Evolutionary conservation across 2,888 invertebrate genomes (phyloP).

Genomic region (Stenichneumon culpator): DNA sequence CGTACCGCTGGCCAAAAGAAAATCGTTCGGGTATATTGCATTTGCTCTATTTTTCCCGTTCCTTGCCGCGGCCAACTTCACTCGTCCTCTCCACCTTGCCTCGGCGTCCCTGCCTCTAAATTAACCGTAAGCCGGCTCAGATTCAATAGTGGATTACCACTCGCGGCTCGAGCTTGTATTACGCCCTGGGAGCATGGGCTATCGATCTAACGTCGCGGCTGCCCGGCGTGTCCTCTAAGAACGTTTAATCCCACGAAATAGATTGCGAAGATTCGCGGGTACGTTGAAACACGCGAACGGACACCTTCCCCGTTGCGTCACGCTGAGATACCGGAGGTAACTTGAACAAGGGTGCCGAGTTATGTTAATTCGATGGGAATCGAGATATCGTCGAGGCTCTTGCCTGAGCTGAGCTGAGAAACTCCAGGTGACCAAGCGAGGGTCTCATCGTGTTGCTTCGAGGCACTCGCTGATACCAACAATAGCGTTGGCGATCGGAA

Average conservation of each 20-base stretch:
- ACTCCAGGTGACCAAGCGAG: too few relatives aligned
- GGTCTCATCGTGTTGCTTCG: neutral
- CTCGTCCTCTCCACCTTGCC: slow-evolving; percentile 1
- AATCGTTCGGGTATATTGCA: neutral
- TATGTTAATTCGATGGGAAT: neutral
- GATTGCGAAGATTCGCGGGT: slow-evolving; percentile 69
- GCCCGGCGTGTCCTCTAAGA: slow-evolving; percentile 69
- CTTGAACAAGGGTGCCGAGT: slow-evolving; percentile 3
- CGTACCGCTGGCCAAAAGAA: slow-evolving; percentile 9
- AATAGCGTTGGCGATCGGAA: too few relatives aligned
- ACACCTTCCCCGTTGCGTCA: slow-evolving; percentile 16
- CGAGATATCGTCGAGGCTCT: neutral
- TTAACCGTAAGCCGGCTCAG: slow-evolving; percentile 74
- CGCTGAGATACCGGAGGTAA: slow-evolving; percentile 18
- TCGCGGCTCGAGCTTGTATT: slow-evolving; percentile 70
- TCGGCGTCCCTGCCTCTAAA: slow-evolving; percentile 64
- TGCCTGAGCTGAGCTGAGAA: neutral
- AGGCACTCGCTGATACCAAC: too few relatives aligned
- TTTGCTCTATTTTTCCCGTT: slow-evolving; percentile 5
- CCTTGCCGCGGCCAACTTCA: neutral
- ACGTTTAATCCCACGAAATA: slow-evolving; percentile 73
- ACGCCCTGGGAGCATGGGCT: slow-evolving; percentile 56
- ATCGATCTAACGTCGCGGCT: slow-evolving; percentile 65
- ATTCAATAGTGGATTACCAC: slow-evolving; percentile 70
- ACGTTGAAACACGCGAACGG: slow-evolving; percentile 23